phyloP scores from a whole-genome alignment of 2,113 vertebrate species.

The Brachypteracias leptosomus region DNA sequence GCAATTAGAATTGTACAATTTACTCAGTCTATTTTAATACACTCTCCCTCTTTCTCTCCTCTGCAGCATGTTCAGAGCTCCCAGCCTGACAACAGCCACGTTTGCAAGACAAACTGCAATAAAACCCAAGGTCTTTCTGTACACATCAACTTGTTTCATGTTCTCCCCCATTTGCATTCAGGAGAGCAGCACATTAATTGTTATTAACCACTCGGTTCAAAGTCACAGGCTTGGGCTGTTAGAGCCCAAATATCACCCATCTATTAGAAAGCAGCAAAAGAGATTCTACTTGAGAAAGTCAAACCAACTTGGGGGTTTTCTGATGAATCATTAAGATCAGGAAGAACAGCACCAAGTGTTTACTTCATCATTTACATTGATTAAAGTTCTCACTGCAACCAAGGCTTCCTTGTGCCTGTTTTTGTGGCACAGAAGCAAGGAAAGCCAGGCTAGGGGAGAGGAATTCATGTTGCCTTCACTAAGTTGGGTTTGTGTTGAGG shows the following conservation, averaged over 20 bases:
- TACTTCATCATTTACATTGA: background rate
- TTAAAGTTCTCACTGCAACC: background rate
- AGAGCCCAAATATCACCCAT: background rate
- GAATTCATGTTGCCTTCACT: background rate
- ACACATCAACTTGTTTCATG: background rate
- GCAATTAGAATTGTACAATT: slow-evolving; percentile 36
- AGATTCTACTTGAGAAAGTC: background rate
- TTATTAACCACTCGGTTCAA: background rate
- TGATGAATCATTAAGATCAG: background rate
- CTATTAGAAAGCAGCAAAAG: background rate
- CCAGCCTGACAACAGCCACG: background rate
- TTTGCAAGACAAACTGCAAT: background rate
- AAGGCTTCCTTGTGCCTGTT: background rate
- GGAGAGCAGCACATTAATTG: background rate
- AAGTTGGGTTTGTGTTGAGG: background rate
- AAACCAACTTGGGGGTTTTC: background rate
- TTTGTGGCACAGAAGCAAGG: too few relatives aligned
- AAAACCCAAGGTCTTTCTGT: background rate
- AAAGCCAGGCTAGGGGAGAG: background rate
- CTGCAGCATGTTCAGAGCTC: background rate
- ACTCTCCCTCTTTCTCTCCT: background rate
- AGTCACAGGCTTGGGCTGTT: background rate
- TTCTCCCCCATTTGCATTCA: background rate
- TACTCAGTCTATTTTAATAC: background rate
- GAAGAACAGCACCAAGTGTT: background rate